A percentile compares a stretch with the other conserved stretches of the same genome.
Evolutionary conservation across 2,113 vertebrate species (phyloP).

Genomic region (Scopus umbretta): DNA sequence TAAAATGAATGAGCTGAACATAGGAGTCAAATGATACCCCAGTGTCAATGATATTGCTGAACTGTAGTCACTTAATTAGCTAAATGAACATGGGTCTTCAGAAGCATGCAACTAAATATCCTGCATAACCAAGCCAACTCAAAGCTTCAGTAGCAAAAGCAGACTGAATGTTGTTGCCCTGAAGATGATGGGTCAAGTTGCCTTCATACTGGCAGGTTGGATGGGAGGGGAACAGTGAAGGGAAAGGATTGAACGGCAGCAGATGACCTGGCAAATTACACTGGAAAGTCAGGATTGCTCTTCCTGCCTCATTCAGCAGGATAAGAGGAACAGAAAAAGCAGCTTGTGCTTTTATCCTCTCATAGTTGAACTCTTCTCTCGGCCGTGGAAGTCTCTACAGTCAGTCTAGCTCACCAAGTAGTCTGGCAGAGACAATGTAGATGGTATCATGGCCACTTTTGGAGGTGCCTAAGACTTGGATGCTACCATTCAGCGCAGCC

Average conservation of each 20-base stretch:
- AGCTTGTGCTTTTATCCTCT: background rate
- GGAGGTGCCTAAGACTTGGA: background rate
- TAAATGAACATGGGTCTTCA: background rate
- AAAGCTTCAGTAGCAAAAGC: background rate
- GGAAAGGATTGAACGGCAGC: background rate
- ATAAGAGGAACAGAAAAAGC: background rate
- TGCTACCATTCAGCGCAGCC: background rate
- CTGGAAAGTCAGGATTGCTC: background rate
- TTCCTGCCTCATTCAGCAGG: background rate
- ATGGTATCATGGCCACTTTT: background rate
- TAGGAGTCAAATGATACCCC: background rate
- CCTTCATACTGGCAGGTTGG: accelerated
- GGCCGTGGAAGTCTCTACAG: background rate
- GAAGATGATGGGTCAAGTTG: accelerated
- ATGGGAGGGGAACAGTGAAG: background rate
- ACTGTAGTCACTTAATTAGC: background rate
- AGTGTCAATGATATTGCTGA: background rate
- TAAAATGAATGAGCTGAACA: background rate
- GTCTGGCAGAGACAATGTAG: background rate
- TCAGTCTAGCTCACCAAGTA: background rate
- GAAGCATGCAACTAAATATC: background rate
- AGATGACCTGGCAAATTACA: background rate
- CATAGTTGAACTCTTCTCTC: background rate
- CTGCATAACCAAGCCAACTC: background rate
- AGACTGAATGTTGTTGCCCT: background rate